Evolutionary conservation across 2,888 invertebrate species (phyloP).

Genomic region (Nesidiocoris tenuis): DNA sequence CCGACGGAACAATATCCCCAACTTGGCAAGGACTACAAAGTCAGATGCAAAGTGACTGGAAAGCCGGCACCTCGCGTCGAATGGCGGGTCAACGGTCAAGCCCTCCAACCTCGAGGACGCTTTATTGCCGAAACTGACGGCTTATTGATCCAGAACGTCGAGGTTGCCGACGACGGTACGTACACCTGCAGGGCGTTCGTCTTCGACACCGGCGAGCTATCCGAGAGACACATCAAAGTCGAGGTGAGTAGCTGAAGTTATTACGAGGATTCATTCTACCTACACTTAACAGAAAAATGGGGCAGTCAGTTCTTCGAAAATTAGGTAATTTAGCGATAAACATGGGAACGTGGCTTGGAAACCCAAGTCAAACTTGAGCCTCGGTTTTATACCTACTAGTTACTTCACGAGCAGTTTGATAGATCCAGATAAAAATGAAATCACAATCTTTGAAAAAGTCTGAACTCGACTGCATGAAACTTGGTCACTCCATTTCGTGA

Average conservation of each 20-base stretch:
- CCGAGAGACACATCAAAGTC: conserved; percentile 74
- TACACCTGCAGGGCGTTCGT: conserved; percentile 88
- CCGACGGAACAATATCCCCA: conserved; percentile 80
- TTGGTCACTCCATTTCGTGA: too few relatives aligned
- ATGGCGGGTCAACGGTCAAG: conserved; percentile 71
- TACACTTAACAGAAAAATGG: too few relatives aligned
- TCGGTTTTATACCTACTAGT: too few relatives aligned
- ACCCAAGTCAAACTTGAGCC: too few relatives aligned
- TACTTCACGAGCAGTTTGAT: too few relatives aligned
- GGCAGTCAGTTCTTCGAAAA: too few relatives aligned
- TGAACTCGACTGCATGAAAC: too few relatives aligned
- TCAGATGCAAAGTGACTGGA: conserved; percentile 81
- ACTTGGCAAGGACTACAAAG: conserved; percentile 70
- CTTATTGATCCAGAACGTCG: conserved; percentile 72
- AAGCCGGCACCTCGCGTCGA: conserved; percentile 81
- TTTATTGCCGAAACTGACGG: conserved; percentile 75
- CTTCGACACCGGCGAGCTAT: conserved; percentile 73
- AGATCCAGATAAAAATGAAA: too few relatives aligned
- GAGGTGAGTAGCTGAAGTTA: conserved; percentile 65
- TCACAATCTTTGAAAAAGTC: too few relatives aligned
- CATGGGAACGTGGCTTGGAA: too few relatives aligned
- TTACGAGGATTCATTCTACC: too few relatives aligned
- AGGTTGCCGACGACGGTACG: conserved; percentile 79
- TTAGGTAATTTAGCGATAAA: too few relatives aligned
- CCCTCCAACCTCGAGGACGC: conserved; percentile 59